A percentile compares a stretch with the other conserved stretches of the same genome.
phyloP scores from a whole-genome alignment of 2,113 vertebrate species.

The Entelurus aequoreus region DNA sequence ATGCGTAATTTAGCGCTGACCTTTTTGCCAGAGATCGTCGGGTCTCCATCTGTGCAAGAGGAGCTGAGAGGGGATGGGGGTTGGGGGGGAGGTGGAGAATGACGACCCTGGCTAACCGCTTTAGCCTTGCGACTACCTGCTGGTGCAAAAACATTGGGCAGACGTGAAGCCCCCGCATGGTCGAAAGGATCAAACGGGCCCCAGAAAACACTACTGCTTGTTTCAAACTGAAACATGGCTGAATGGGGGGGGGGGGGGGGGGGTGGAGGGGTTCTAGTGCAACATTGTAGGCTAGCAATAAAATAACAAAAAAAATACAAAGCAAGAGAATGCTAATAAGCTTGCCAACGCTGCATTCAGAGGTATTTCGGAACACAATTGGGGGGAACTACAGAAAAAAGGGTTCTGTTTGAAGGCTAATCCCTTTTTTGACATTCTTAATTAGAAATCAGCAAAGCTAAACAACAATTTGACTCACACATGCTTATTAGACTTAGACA shows the following conservation, averaged over 20 bases:
- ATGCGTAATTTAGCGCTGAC: slow-evolving; percentile 80
- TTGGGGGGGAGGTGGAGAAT: slow-evolving; percentile 66
- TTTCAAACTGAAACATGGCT: slow-evolving; percentile 63
- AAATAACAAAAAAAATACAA: background rate
- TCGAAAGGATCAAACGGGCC: slow-evolving; percentile 90
- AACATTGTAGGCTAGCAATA: slow-evolving; percentile 53
- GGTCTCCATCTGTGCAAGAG: slow-evolving; percentile 92
- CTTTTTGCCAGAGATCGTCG: slow-evolving; percentile 86
- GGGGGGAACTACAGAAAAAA: slow-evolving; percentile 39
- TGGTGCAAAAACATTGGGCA: slow-evolving; percentile 89
- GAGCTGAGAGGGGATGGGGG: slow-evolving; percentile 61
- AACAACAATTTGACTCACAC: slow-evolving; percentile 55
- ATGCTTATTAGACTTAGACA: slow-evolving; percentile 1
- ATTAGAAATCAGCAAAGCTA: slow-evolving; percentile 64
- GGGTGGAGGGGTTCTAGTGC: slow-evolving; percentile 48
- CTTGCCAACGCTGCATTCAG: slow-evolving; percentile 25
- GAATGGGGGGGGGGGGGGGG: slow-evolving; percentile 61
- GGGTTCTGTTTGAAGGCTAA: slow-evolving; percentile 62
- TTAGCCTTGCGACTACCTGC: slow-evolving; percentile 88
- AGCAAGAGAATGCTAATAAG: slow-evolving; percentile 38
- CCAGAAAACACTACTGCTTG: slow-evolving; percentile 76
- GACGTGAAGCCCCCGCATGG: slow-evolving; percentile 76
- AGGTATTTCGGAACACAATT: slow-evolving; percentile 16
- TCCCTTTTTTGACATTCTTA: slow-evolving; percentile 67
- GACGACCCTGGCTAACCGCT: slow-evolving; percentile 84